These are phyloP conservation scores for Branchipolynoe longqiensis DNA, from an alignment of 2,888 invertebrate species.

Conservation along the genomic window DNA sequence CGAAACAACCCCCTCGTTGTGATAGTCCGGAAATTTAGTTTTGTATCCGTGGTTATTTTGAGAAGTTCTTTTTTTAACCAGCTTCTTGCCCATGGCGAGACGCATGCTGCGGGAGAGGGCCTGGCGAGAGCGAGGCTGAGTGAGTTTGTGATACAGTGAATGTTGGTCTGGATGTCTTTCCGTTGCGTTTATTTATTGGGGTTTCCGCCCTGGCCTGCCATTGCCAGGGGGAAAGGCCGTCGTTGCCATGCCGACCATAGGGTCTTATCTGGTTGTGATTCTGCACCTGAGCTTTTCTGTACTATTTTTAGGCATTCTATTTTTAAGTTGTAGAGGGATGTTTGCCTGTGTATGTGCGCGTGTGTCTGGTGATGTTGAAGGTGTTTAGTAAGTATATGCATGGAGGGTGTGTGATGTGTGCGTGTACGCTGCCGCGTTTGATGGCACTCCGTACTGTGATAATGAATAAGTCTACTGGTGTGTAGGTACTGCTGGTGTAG, in stretches of 20 bases:
- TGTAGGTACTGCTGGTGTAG: conserved; percentile 8
- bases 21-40: background rate
- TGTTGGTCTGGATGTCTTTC: conserved; percentile 52
- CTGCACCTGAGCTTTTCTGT: conserved; percentile 28
- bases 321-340: conserved; percentile 34
- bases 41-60: conserved; percentile 26
- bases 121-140: conserved; percentile 7
- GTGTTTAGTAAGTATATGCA: background rate
- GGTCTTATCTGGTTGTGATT: conserved; percentile 22
- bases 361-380: background rate
- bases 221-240: background rate
- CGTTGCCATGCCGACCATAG: background rate
- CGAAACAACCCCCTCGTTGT: background rate
- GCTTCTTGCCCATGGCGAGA: conserved; percentile 28
- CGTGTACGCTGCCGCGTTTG: background rate
- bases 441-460: conserved; percentile 17
- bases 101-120: background rate
- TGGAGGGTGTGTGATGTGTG: background rate
- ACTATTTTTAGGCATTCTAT: conserved; percentile 44
- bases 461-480: conserved; percentile 22
- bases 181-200: conserved; percentile 56
- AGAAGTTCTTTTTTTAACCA: conserved; percentile 17
- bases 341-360: conserved; percentile 36
- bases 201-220: too few relatives aligned
- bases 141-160: conserved; percentile 43